Percentiles rank a stretch among this genome's conserved stretches.
Conservation (phyloP, 2,113 vertebrate species). For the Neolamprologus toae region DNA sequence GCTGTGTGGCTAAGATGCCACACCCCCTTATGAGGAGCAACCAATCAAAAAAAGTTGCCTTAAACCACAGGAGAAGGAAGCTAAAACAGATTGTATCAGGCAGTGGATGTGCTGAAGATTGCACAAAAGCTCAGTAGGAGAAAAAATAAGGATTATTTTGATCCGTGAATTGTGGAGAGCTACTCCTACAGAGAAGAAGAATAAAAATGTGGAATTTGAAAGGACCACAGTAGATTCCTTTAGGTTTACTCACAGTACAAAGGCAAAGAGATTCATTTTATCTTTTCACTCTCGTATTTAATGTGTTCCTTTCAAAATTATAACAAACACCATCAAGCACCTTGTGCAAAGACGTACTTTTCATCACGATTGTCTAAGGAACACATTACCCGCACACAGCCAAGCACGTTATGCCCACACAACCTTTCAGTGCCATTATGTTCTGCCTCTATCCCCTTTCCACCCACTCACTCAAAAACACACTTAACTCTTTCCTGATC, state of each 20-base stretch:
- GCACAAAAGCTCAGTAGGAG: neutral
- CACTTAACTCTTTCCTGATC: neutral
- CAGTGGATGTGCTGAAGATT: neutral
- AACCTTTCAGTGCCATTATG: slow-evolving; percentile 8
- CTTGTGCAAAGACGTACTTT: neutral
- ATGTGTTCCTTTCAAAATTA: neutral
- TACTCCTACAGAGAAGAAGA: neutral
- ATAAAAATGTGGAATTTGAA: neutral
- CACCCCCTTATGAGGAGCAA: neutral
- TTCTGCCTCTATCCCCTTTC: neutral
- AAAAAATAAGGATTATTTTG: neutral
- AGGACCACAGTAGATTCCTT: neutral
- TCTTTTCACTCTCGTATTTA: neutral
- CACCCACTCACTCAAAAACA: neutral
- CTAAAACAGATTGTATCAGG: neutral
- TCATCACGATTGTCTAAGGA: neutral
- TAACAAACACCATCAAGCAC: neutral
- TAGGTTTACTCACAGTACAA: neutral
- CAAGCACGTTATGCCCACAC: neutral
- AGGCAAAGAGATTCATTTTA: neutral
- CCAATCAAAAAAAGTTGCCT: neutral
- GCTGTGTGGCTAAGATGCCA: neutral
- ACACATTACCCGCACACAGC: neutral
- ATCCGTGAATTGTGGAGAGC: neutral
- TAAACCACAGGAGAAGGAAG: neutral